These are phyloP conservation scores for Venturia canescens DNA, from an alignment of 1,140 invertebrate species.

Conservation along the genomic window DNA sequence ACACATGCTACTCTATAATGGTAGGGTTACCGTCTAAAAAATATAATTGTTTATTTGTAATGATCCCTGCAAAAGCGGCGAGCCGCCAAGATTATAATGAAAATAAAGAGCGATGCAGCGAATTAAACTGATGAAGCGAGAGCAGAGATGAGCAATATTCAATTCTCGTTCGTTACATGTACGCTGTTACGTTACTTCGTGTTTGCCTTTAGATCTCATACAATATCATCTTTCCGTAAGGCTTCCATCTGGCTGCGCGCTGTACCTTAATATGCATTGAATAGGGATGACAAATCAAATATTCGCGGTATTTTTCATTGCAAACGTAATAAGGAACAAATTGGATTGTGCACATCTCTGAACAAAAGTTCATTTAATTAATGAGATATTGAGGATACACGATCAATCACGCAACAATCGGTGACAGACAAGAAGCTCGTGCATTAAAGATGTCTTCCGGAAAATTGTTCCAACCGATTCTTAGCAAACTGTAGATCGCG, in stretches of 20 bases:
- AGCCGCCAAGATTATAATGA: constrained; percentile 59
- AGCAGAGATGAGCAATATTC: not conserved
- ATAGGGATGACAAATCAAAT: too few relatives aligned
- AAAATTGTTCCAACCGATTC: constrained; percentile 50
- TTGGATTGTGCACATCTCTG: constrained; percentile 6
- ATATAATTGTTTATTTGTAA: constrained; percentile 70
- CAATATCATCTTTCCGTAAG: too few relatives aligned
- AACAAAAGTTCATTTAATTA: constrained; percentile 35
- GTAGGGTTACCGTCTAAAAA: constrained; percentile 59
- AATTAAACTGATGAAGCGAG: constrained; percentile 6
- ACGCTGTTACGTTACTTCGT: too few relatives aligned
- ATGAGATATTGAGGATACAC: not conserved
- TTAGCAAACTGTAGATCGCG: constrained; percentile 43
- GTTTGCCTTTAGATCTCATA: not conserved
- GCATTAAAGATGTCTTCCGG: constrained; percentile 57
- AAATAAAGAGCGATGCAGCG: constrained; percentile 52
- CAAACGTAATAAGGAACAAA: not conserved
- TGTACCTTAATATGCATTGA: too few relatives aligned
- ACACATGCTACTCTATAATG: constrained; percentile 41
- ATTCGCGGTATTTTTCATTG: not conserved
- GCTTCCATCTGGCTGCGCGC: too few relatives aligned
- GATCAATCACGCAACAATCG: constrained; percentile 21
- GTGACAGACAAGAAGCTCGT: constrained; percentile 53
- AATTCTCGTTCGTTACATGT: not conserved
- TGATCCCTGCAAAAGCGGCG: constrained; percentile 62